phyloP scores from a whole-genome alignment of 2,888 invertebrate species.

The Pristionchus maxplancki region DNA sequence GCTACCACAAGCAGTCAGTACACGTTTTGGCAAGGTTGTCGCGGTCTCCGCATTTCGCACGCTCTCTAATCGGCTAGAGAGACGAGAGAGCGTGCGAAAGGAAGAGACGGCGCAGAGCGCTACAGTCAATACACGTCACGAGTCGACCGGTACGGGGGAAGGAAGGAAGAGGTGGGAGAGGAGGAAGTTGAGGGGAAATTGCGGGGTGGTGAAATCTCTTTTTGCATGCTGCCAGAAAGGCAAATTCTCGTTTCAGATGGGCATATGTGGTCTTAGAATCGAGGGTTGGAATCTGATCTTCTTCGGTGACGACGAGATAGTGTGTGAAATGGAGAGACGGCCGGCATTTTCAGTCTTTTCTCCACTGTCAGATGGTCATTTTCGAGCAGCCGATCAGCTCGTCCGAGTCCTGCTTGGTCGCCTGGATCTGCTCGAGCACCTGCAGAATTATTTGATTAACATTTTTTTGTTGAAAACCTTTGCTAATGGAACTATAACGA shows the following conservation, averaged over 20 bases:
- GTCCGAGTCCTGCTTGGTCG: conserved; percentile 8
- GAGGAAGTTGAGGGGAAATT: neutral
- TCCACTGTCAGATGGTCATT: neutral
- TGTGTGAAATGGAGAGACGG: neutral
- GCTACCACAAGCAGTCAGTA: conserved; percentile 36
- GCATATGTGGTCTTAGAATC: neutral
- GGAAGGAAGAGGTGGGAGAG: neutral
- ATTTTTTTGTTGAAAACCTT: too few species aligned
- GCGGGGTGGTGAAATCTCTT: neutral
- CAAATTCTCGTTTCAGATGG: neutral
- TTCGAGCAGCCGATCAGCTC: conserved; percentile 22
- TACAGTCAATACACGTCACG: too few species aligned
- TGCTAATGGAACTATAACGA: too few species aligned
- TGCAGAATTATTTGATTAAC: conserved; percentile 55
- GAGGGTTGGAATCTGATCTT: neutral
- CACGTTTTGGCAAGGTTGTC: neutral
- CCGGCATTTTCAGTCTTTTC: neutral
- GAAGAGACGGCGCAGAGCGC: too few species aligned
- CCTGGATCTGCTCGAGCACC: conserved; percentile 52
- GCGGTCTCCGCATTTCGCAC: too few species aligned
- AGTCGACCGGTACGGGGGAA: conserved; percentile 15
- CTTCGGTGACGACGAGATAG: neutral
- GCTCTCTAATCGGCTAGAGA: too few species aligned
- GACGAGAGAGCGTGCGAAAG: too few species aligned
- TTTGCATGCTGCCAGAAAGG: neutral